These are phyloP conservation scores for Drosophila nigritarsus DNA, from an alignment of 2,888 invertebrate genomes.

Conservation along the genomic window DNA sequence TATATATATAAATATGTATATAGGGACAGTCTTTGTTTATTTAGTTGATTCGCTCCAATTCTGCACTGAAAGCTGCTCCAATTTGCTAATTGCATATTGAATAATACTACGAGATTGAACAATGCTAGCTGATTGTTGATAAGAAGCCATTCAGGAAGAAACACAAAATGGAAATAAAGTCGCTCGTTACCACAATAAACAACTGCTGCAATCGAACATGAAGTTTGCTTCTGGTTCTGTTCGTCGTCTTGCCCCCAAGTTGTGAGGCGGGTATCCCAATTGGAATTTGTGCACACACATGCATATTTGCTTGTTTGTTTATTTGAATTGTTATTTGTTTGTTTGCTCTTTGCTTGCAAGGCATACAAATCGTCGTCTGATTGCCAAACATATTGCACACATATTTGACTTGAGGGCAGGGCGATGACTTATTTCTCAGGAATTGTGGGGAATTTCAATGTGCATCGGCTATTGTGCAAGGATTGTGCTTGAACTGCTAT, in stretches of 20 bases:
- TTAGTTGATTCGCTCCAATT: slow-evolving; percentile 58
- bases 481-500: neutral
- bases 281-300: slow-evolving; percentile 21
- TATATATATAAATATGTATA: no score
- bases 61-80: slow-evolving; percentile 37
- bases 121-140: slow-evolving; percentile 20
- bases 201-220: slow-evolving; percentile 15
- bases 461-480: neutral
- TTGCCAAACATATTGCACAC: slow-evolving; percentile 43
- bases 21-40: neutral
- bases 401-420: slow-evolving; percentile 37
- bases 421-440: neutral
- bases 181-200: slow-evolving; percentile 10
- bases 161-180: neutral
- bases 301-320: slow-evolving; percentile 29
- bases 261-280: slow-evolving; percentile 3
- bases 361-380: slow-evolving; percentile 54
- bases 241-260: neutral
- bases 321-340: slow-evolving; percentile 27
- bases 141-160: slow-evolving; percentile 34
- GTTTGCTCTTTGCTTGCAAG: slow-evolving; percentile 33
- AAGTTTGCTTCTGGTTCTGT: slow-evolving; percentile 10
- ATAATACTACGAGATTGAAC: neutral
- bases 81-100: slow-evolving; percentile 50
- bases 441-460: slow-evolving; percentile 8